Evolutionary conservation across 2,888 invertebrate species (phyloP).

Genomic region (Pyralis farinalis): DNA sequence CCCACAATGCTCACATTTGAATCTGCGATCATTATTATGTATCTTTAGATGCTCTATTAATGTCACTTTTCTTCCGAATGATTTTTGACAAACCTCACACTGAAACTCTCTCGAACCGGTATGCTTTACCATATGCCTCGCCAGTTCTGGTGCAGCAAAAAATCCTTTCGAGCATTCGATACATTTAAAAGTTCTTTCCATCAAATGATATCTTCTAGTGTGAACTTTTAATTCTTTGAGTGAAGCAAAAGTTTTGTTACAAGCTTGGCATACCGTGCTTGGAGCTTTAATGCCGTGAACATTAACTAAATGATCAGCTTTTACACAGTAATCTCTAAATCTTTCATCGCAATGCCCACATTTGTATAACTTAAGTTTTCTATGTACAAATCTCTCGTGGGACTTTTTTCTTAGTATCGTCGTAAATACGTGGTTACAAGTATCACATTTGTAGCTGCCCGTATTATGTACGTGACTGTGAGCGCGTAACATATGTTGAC

Average conservation of each 20-base stretch:
- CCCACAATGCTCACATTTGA: constrained; percentile 24
- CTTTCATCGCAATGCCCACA: constrained; percentile 36
- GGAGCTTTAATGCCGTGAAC: constrained; percentile 34
- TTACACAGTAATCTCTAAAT: constrained; percentile 32
- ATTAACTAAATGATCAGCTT: constrained; percentile 35
- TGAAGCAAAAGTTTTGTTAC: constrained; percentile 32
- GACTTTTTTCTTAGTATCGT: constrained; percentile 33
- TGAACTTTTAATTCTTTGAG: constrained; percentile 33
- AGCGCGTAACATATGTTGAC: constrained; percentile 7
- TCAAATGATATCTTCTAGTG: constrained; percentile 47
- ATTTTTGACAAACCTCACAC: constrained; percentile 49
- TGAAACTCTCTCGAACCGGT: constrained; percentile 44
- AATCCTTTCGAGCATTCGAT: constrained; percentile 54
- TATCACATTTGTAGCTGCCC: constrained; percentile 30
- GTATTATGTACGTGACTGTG: constrained; percentile 20
- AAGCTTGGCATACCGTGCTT: constrained; percentile 36
- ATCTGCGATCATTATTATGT: constrained; percentile 30
- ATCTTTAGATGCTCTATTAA: constrained; percentile 35
- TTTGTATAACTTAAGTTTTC: constrained; percentile 18
- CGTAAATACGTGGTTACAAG: constrained; percentile 46
- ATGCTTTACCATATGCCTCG: constrained; percentile 46
- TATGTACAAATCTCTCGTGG: constrained; percentile 47
- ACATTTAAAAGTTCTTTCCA: constrained; percentile 50
- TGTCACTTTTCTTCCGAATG: constrained; percentile 23
- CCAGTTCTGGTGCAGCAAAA: constrained; percentile 26